phyloP scores from a whole-genome alignment of 1,140 invertebrate genomes.

The Brachionus manjavacas region DNA sequence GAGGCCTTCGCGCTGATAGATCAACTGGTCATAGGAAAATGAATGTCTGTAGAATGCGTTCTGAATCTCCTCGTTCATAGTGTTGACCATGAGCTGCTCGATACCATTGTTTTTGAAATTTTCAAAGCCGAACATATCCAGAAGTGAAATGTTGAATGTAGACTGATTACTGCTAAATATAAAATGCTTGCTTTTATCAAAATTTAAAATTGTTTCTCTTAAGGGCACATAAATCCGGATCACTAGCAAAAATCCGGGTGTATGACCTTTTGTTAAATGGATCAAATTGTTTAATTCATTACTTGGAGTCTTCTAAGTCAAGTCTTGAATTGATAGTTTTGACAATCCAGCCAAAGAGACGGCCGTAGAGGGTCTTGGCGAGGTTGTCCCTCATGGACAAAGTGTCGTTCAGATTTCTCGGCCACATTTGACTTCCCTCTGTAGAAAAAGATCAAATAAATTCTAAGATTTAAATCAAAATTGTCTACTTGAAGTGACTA shows the following conservation, averaged over 20 bases:
- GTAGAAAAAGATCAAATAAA: not conserved
- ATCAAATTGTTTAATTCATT: conserved; percentile 55
- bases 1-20: conserved; percentile 13
- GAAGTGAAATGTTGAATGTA: conserved; percentile 6
- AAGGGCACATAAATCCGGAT: not conserved
- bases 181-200: conserved; percentile 36
- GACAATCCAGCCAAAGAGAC: conserved; percentile 54
- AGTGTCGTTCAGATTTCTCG: conserved; percentile 48
- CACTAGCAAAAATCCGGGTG: not conserved
- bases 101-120: conserved; percentile 31
- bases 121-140: conserved; percentile 38
- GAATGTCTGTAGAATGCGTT: conserved; percentile 22
- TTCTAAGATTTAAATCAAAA: not conserved
- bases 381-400: conserved; percentile 51
- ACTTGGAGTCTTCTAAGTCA: conserved; percentile 74
- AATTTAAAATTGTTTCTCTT: conserved; percentile 5
- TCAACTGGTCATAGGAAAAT: conserved; percentile 13
- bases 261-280: not conserved
- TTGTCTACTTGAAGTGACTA: conserved; percentile 41
- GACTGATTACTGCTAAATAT: conserved; percentile 39
- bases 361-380: conserved; percentile 51
- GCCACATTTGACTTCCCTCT: conserved; percentile 48
- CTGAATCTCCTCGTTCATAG: conserved; percentile 14
- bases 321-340: conserved; percentile 61
- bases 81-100: conserved; percentile 37